Evolutionary conservation across 2,888 invertebrate species (phyloP), one percentile per base, ranked within the genome.

Genomic region (Deilephila elpenor): DNA sequence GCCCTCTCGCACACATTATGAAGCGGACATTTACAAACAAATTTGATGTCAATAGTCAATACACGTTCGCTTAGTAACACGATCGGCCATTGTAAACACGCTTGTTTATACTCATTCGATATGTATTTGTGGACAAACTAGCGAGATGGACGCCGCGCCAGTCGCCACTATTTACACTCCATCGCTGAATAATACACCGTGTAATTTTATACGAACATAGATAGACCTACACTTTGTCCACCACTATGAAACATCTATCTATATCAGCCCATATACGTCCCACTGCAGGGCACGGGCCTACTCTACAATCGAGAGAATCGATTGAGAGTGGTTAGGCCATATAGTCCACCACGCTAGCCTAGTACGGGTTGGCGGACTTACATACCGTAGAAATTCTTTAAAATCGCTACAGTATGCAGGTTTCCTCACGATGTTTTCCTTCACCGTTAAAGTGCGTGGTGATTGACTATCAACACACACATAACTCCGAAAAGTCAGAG

Each of bases 81-180:
- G 91, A 94, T 89, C 89, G 84, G 86, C 82, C 80, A 83, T 78
- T 80, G 88, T 89, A 93, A 92, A 93, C 92, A 93, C 85, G 89
- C 84, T 88, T 91, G 90, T 90, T 90, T 87, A 85, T 93, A 94
- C 94, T 94, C 93, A 94, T 94, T 92, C 86, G 90, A 88, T 87
- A 86, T 86, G 79, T 94, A 91, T 94, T 93, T 94, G 90, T 88
- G 87, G 82, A 91, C 93, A 93, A 93, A 92, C 93, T 89, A 82
- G 79, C 88, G 89, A 88, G 91, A 92, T 91, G 93, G 92, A 90
- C 90, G 86, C 86, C 83, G 86, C 86, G 86, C 83, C 87, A 85
- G 87, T 90, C 86, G 86, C 83, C 87, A 85, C 87, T 90, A 91
- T 93, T 92, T 93, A 84, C 86, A 79, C 83, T 80, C 86, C 80